These are phyloP conservation scores for Bryconaethiops microstoma DNA, from an alignment of 2,797 vertebrate species.

Conservation along the genomic window DNA sequence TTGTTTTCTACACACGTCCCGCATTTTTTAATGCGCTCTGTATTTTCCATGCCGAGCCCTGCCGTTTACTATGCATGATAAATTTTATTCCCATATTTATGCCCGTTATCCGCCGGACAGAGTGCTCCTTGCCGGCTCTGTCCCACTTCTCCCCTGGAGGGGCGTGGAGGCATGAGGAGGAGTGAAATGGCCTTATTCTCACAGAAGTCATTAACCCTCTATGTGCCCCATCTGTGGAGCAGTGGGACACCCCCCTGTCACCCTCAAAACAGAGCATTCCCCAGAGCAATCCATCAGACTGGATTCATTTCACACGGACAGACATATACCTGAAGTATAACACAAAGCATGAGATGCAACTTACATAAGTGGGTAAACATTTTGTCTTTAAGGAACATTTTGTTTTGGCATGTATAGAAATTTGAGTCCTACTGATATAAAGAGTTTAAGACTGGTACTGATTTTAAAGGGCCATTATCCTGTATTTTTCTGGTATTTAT, in stretches of 20 bases:
- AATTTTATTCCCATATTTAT: constrained; percentile 79
- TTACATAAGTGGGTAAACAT: neutral
- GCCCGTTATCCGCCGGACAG: constrained; percentile 73
- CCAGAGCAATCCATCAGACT: constrained; percentile 13
- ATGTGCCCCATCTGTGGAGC: constrained; percentile 59
- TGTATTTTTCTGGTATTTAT: no score
- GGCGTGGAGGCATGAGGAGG: constrained; percentile 58
- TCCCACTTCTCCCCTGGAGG: constrained; percentile 56
- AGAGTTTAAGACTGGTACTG: no score
- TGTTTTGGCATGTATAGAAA: neutral
- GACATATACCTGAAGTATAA: constrained; percentile 35
- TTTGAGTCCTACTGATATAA: neutral
- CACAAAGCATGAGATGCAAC: neutral
- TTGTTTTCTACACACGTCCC: constrained; percentile 75
- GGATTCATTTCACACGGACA: neutral
- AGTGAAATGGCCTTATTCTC: constrained; percentile 67
- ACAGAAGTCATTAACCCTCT: constrained; percentile 73
- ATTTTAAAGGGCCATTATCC: no score
- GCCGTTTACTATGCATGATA: constrained; percentile 81
- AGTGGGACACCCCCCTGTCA: constrained; percentile 51
- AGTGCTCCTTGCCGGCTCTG: constrained; percentile 60
- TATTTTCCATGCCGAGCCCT: constrained; percentile 76
- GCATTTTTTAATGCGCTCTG: constrained; percentile 74
- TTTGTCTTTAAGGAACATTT: neutral
- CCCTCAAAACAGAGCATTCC: constrained; percentile 59